Evolutionary conservation across 2,888 invertebrate genomes (phyloP).

Genomic region (Ectemnius lituratus): DNA sequence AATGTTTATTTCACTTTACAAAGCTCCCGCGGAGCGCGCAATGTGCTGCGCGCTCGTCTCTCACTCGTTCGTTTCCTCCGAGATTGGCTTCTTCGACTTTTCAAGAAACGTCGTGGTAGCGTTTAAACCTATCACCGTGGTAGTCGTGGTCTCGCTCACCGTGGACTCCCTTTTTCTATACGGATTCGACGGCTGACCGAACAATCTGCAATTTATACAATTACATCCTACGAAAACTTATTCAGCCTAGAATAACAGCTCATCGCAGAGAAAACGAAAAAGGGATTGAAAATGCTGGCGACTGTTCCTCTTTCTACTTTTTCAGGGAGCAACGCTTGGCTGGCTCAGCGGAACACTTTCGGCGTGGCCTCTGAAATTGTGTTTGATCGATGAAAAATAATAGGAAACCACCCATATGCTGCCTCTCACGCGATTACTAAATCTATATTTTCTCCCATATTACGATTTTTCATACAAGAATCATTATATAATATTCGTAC

Average conservation of each 20-base stretch:
- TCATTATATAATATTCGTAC: too few species aligned
- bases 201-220: constrained; percentile 80
- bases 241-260: not conserved
- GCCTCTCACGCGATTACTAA: too few species aligned
- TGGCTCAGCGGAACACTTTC: too few species aligned
- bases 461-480: too few species aligned
- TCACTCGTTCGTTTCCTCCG: constrained; percentile 63
- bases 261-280: constrained; percentile 22
- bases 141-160: constrained; percentile 90
- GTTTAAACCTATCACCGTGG: constrained; percentile 80
- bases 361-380: too few species aligned
- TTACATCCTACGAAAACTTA: constrained; percentile 19
- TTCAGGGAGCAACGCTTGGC: not conserved
- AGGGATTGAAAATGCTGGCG: too few species aligned
- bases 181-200: constrained; percentile 83
- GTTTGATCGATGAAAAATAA: too few species aligned
- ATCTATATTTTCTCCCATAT: too few species aligned
- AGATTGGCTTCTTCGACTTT: constrained; percentile 68
- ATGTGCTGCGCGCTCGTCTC: not conserved
- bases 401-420: too few species aligned
- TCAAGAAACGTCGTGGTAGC: constrained; percentile 71
- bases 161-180: constrained; percentile 87
- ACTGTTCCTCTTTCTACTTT: too few species aligned
- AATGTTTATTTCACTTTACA: constrained; percentile 5
- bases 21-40: not conserved